phyloP scores from a whole-genome alignment of 2,888 invertebrate genomes.

The Nemotelus pantherinus region DNA sequence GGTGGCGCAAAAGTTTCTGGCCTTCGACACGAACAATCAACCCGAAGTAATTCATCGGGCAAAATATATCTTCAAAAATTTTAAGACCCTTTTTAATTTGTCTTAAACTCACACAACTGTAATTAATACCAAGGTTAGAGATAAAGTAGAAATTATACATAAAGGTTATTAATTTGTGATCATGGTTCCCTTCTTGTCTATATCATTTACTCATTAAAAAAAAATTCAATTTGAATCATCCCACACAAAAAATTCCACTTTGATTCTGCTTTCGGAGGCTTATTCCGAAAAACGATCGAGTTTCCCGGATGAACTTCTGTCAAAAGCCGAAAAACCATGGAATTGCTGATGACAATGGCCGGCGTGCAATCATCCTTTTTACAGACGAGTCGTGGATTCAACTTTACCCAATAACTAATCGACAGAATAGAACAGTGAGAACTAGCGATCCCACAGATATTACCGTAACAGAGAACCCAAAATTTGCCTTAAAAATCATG shows the following conservation, averaged over 20 bases:
- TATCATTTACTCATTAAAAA: too few species aligned
- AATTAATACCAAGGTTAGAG: not conserved
- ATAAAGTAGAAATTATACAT: too few species aligned
- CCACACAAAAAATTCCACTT: too few species aligned
- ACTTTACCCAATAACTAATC: conserved; percentile 4
- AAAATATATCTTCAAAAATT: conserved; percentile 2
- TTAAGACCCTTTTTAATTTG: not conserved
- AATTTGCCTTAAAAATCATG: conserved; percentile 24
- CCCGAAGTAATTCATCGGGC: conserved; percentile 6
- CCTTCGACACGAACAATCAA: not conserved
- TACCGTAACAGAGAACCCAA: conserved; percentile 4
- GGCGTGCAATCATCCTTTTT: conserved; percentile 11
- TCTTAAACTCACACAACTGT: not conserved
- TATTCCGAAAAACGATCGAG: not conserved
- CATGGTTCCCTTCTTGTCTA: too few species aligned
- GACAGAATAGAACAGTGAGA: not conserved
- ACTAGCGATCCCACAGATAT: conserved; percentile 4
- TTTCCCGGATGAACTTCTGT: not conserved
- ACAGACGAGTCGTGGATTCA: conserved; percentile 10
- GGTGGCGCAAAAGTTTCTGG: not conserved
- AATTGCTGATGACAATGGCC: conserved; percentile 16
- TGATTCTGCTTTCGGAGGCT: not conserved
- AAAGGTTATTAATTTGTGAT: too few species aligned
- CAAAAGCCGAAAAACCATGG: conserved; percentile 11
- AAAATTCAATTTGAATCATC: not conserved